Conservation (phyloP, 2,888 invertebrate genomes). For the Caenorhabditis afra region DNA sequence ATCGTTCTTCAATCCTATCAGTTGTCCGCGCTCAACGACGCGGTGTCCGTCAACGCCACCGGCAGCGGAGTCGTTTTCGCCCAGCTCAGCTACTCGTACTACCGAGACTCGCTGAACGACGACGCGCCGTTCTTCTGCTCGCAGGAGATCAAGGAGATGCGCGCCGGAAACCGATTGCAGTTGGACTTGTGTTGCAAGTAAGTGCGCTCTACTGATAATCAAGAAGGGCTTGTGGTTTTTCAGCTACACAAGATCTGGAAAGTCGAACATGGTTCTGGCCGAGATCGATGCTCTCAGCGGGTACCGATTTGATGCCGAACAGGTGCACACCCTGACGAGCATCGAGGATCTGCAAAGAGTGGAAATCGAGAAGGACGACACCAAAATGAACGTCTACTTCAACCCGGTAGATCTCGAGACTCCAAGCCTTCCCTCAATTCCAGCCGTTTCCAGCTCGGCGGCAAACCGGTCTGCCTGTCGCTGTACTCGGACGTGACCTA, state of each 20-base stretch:
- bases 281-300: constrained; percentile 79
- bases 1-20: constrained; percentile 86
- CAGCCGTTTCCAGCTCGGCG: constrained; percentile 76
- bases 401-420: constrained; percentile 80
- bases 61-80: constrained; percentile 86
- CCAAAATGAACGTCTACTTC: constrained; percentile 82
- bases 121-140: constrained; percentile 79
- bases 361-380: constrained; percentile 81
- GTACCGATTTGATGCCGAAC: constrained; percentile 72
- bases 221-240: too few species aligned
- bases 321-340: constrained; percentile 51
- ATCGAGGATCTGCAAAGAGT: constrained; percentile 80
- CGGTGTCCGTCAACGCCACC: constrained; percentile 86
- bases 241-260: constrained; percentile 77
- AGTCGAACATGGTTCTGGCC: constrained; percentile 82
- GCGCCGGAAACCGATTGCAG: constrained; percentile 76
- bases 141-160: constrained; percentile 75
- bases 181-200: constrained; percentile 81
- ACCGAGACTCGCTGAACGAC: constrained; percentile 84
- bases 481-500: constrained; percentile 89
- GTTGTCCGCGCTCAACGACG: constrained; percentile 70
- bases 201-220: constrained; percentile 15
- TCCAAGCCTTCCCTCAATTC: too few species aligned
- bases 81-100: constrained; percentile 87
- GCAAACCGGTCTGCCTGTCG: constrained; percentile 86